These are phyloP conservation scores for Pomacea canaliculata DNA, from an alignment of 2,888 invertebrate genomes.

Conservation along the genomic window DNA sequence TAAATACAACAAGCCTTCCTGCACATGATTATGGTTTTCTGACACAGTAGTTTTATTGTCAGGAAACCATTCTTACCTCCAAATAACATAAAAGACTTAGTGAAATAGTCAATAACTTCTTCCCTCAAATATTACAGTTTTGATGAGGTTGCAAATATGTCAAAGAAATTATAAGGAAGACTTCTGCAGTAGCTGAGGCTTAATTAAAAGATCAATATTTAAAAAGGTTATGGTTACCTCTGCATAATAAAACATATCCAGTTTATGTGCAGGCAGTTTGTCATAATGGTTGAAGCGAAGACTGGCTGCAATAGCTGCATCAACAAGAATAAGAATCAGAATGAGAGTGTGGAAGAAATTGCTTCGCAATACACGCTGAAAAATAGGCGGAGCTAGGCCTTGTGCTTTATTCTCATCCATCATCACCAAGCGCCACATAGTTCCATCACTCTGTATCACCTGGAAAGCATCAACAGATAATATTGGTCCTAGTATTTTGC, in stretches of 20 bases:
- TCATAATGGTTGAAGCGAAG: constrained; percentile 74
- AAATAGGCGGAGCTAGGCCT: constrained; percentile 67
- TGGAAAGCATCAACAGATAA: constrained; percentile 41
- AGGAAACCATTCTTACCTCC: no score
- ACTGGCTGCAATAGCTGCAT: constrained; percentile 95
- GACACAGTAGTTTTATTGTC: no score
- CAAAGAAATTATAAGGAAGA: no score
- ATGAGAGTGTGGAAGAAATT: constrained; percentile 93
- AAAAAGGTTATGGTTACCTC: constrained; percentile 75
- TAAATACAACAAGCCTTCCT: no score
- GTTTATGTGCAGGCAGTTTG: constrained; percentile 80
- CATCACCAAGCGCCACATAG: constrained; percentile 95
- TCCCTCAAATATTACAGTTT: no score
- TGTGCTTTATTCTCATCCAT: constrained; percentile 96
- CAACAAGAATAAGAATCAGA: constrained; percentile 93
- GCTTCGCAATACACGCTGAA: constrained; percentile 77
- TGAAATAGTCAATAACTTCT: no score
- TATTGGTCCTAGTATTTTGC: no score
- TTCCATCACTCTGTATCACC: constrained; percentile 88
- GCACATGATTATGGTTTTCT: no score
- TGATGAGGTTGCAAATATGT: no score
- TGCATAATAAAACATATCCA: constrained; percentile 84
- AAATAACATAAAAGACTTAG: no score
- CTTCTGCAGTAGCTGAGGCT: background rate
- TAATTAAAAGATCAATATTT: background rate